These are phyloP conservation scores for Drosophila borealis DNA, from an alignment of 2,888 invertebrate species.

Conservation along the genomic window DNA sequence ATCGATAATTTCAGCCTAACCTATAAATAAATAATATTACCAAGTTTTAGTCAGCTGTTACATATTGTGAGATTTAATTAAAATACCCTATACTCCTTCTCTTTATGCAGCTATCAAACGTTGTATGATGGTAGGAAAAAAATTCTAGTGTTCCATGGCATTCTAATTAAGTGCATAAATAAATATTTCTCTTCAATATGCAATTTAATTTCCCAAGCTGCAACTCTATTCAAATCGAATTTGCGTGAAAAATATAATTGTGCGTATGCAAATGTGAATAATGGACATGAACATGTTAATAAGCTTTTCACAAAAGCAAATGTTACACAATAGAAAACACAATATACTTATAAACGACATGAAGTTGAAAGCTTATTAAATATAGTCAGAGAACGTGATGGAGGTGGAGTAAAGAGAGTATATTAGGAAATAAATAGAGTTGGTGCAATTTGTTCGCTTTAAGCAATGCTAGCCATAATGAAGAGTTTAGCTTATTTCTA, in stretches of 20 bases:
- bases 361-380: background rate
- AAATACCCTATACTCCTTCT: background rate
- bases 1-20: no score
- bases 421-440: no score
- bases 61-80: background rate
- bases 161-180: slow-evolving; percentile 15
- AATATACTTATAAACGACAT: background rate
- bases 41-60: background rate
- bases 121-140: background rate
- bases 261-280: background rate
- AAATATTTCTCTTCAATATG: background rate
- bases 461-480: no score
- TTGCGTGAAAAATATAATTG: slow-evolving; percentile 2
- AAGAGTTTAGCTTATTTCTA: no score
- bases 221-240: background rate
- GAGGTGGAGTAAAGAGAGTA: no score
- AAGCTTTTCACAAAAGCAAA: slow-evolving; percentile 10
- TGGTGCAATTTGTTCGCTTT: no score
- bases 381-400: no score
- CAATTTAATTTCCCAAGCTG: background rate
- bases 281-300: background rate
- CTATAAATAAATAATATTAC: background rate
- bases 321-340: background rate
- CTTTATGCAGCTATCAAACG: background rate
- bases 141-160: background rate